These are phyloP conservation scores for Noturus placidus DNA, from an alignment of 2,113 vertebrate genomes.

Conservation along the genomic window DNA sequence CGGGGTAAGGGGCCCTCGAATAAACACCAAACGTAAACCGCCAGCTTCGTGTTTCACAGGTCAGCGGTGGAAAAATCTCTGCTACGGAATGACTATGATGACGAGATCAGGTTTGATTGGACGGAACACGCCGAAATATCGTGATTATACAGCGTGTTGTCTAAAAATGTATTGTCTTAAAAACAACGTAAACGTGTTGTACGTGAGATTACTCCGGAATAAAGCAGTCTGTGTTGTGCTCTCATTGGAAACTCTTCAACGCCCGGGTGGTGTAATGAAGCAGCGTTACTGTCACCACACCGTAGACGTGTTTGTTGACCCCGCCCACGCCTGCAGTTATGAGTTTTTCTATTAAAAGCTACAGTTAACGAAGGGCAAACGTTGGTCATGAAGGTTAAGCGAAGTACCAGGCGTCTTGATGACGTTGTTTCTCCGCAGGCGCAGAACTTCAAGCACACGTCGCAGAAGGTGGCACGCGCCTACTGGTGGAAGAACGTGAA, in stretches of 20 bases:
- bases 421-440: slow-evolving; percentile 69
- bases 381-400: background rate
- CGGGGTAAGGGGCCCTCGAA: slow-evolving; percentile 73
- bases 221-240: background rate
- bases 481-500: slow-evolving; percentile 97
- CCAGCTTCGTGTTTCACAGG: background rate
- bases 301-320: background rate
- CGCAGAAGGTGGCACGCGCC: slow-evolving; percentile 86
- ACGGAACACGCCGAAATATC: no score
- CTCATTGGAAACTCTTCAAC: background rate
- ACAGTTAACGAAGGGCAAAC: background rate
- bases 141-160: no score
- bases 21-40: background rate
- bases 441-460: slow-evolving; percentile 90
- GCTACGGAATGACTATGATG: no score
- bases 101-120: background rate
- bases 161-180: background rate
- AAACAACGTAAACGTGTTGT: background rate
- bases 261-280: background rate
- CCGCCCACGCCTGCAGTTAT: background rate
- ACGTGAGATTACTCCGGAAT: no score
- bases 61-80: no score
- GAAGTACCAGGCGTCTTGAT: background rate
- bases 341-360: background rate
- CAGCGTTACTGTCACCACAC: background rate